Evolutionary conservation across 92 coral and sea anemone genomes (phyloP), one percentile per base, ranked within the genome.

Genomic region (Scolanthus callimorphus): DNA sequence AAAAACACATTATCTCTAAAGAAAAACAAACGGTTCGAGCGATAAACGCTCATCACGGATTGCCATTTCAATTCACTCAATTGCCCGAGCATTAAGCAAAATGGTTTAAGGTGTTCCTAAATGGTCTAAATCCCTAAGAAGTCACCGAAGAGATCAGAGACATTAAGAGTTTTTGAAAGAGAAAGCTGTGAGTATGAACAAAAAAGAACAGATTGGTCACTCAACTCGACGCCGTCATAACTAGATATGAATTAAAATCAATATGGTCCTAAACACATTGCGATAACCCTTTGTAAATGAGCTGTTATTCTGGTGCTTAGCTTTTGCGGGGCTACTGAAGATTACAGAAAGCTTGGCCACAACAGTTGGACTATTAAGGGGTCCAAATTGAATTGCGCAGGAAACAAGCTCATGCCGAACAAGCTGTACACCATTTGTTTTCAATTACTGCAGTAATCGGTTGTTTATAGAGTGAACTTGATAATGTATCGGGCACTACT

Each of bases 381-480:
- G n/a, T n/a, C n/a, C n/a, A n/a, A n/a, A n/a, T n/a, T n/a, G n/a
- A n/a, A n/a, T n/a, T n/a, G n/a, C n/a, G n/a, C n/a, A n/a, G n/a
- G n/a, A n/a, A n/a, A n/a, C n/a, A 6, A 34, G 41, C 41, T 34
- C 41, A 34, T 34, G 50, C 27, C 45, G 10, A 17, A 29, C 53
- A 57, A 25, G 51, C 25, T 29, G 69, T 21, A n/a, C 28, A 23
- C 69, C 81, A 80, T 73, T 80, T 73, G 76, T 65, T 80, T 66
- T 52, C 49, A 80, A 80, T 80, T 80, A 73, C 63, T 49, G n/a
- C n/a, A n/a, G n/a, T 37, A 63, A 72, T 78, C 79, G 61, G 15
- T 54, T 78, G 85, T 78, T 78, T 78, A 71, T 78, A 68, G 31
- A 44, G 57, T 48, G 49, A 34, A n/a, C n/a, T n/a, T n/a, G n/a